These are phyloP conservation scores for Artibeus lituratus DNA, from an alignment of 2,797 vertebrate genomes.

Conservation along the genomic window DNA sequence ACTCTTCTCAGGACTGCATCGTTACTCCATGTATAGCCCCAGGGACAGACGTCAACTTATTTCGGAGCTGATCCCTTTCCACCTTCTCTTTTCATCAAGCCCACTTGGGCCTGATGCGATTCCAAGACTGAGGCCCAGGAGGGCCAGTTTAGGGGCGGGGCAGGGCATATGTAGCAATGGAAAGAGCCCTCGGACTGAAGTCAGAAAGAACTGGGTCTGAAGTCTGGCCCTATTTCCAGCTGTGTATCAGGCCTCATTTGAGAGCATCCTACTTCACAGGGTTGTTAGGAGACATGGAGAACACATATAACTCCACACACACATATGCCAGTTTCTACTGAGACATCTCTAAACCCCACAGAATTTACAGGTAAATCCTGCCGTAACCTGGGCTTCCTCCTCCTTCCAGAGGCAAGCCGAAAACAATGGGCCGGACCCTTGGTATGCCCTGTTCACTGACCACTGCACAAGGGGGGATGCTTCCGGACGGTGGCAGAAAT, in stretches of 20 bases:
- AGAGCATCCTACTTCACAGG: background rate
- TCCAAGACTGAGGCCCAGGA: background rate
- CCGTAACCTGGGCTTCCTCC: background rate
- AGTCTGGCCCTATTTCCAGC: background rate
- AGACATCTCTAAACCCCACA: background rate
- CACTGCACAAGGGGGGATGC: background rate
- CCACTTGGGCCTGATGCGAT: background rate
- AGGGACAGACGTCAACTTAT: background rate
- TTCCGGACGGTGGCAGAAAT: background rate
- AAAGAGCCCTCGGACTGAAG: background rate
- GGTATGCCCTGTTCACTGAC: background rate
- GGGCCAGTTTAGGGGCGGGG: background rate
- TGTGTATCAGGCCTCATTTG: background rate
- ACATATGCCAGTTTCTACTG: background rate
- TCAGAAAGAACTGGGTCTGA: background rate
- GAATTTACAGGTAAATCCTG: background rate
- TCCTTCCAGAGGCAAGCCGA: background rate
- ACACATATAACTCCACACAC: background rate
- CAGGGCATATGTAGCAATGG: accelerated
- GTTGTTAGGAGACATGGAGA: background rate
- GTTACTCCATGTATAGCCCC: background rate
- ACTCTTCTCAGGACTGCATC: background rate
- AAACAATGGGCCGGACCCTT: background rate
- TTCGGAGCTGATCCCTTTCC: background rate
- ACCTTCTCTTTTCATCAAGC: background rate